These are phyloP conservation scores for Archegozetes longisetosus DNA, from an alignment of 1,140 invertebrate species.

Conservation along the genomic window DNA sequence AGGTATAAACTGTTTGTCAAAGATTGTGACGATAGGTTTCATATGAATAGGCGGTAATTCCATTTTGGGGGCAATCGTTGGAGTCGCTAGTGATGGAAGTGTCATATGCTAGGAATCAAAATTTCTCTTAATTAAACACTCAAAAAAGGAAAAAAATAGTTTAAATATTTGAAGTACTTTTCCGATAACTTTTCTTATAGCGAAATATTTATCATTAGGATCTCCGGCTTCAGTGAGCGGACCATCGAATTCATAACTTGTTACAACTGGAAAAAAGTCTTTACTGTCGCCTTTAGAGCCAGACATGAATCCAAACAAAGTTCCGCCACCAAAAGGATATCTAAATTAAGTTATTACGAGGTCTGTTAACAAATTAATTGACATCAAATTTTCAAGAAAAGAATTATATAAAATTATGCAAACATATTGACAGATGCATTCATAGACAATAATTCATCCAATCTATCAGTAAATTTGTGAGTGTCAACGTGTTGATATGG, in stretches of 20 bases:
- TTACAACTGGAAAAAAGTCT: conserved; percentile 31
- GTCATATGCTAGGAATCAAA: no score
- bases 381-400: neutral
- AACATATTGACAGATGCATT: conserved; percentile 62
- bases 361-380: no score
- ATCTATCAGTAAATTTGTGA: conserved; percentile 35
- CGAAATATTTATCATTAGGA: conserved; percentile 32
- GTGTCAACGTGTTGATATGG: conserved; percentile 24
- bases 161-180: conserved; percentile 29
- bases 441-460: conserved; percentile 45
- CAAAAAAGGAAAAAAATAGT: no score
- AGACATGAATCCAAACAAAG: conserved; percentile 17
- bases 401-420: neutral
- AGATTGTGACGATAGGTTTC: neutral
- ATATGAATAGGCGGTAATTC: neutral
- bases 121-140: no score
- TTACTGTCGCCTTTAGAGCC: conserved; percentile 23
- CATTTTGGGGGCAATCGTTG: neutral
- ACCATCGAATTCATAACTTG: conserved; percentile 35
- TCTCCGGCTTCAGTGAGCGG: conserved; percentile 35
- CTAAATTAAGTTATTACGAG: neutral
- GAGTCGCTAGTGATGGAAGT: no score
- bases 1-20: neutral
- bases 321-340: conserved; percentile 20
- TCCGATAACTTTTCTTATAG: no score